Evolutionary conservation across 2,888 invertebrate species (phyloP), one percentile per base, ranked within the genome.

Genomic region (Pseudococcus longispinus): DNA sequence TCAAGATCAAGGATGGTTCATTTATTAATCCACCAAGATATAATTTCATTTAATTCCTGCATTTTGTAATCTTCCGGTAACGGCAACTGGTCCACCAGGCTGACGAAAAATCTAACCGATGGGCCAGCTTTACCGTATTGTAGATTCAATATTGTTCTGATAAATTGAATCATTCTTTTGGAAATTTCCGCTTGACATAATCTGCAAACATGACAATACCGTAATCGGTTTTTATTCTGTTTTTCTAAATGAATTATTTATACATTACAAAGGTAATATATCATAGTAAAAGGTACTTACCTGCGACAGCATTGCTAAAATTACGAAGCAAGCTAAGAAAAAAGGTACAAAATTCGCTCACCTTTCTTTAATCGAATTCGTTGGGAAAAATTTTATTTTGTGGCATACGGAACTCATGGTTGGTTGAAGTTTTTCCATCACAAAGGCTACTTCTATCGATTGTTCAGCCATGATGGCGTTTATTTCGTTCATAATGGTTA

Each of bases 111-210:
- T 26, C 89, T 89, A 15, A 90, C 89, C 37, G 90, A 89, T 29
- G 89, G 89, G n/a, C 88, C 89, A n/a, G 88, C 87, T 20, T 89
- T 89, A 26, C 88, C 84, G n/a, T 23, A 55, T 29, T 87, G 87
- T 20, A 87, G 44, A n/a, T 55, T 82, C 15, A 87, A 80, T 23
- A 87, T 44, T 2, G 77, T 84, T 84, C 91, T 90, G 70, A 92
- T 90, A 44, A 93, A 90, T 88, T 92, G 91, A 8, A 92, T 91
- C 20, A 92, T 91, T 87, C 92, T 91, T 89, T 93, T 92, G 0
- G 93, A 92, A 90, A 93, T 93, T 90, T 93, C 93, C 8, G 92
- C 92, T 90, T 93, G 93, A 89, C 93, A 93, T 83, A 93, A 90
- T 89, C 93, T 92, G 88, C 46, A 26, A 85, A 32, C 8, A 74